Evolutionary conservation across 2,113 vertebrate species (phyloP).

Genomic region (Pygoscelis adeliae): DNA sequence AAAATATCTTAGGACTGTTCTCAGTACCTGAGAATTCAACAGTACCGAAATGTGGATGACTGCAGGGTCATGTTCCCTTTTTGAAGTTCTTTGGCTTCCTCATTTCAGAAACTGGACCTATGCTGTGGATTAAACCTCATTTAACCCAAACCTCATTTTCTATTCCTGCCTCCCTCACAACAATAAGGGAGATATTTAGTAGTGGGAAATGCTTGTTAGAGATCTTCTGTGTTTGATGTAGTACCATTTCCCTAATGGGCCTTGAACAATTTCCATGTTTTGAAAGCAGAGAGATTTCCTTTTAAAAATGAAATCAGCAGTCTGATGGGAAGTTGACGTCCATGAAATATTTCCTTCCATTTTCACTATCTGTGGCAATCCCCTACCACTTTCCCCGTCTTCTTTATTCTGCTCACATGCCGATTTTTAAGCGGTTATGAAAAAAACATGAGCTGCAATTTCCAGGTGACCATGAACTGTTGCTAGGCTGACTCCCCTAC

Average conservation of each 20-base stretch:
- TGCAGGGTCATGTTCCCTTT: not conserved
- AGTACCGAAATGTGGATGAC: not conserved
- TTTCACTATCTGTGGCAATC: not conserved
- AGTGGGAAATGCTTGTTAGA: constrained; percentile 5
- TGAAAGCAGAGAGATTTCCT: constrained; percentile 27
- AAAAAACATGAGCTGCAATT: not conserved
- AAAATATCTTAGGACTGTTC: not conserved
- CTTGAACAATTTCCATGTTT: constrained; percentile 61
- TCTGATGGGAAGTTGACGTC: constrained; percentile 15
- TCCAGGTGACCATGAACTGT: not conserved
- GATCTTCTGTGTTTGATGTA: constrained; percentile 46
- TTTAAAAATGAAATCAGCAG: not conserved
- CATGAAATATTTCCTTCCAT: constrained; percentile 36
- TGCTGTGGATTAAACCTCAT: not conserved
- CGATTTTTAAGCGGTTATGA: not conserved
- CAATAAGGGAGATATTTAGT: not conserved
- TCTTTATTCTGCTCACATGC: rapidly evolving
- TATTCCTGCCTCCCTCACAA: not conserved
- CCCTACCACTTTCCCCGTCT: not conserved
- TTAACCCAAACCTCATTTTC: not conserved
- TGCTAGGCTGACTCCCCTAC: not conserved
- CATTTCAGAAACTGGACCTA: not conserved
- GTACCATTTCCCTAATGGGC: constrained; percentile 46
- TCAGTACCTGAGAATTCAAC: not conserved
- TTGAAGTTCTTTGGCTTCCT: not conserved